Base-by-base conservation (phyloP, 2,888 invertebrate genomes). In the Brachypalpus laphriformis region DNA sequence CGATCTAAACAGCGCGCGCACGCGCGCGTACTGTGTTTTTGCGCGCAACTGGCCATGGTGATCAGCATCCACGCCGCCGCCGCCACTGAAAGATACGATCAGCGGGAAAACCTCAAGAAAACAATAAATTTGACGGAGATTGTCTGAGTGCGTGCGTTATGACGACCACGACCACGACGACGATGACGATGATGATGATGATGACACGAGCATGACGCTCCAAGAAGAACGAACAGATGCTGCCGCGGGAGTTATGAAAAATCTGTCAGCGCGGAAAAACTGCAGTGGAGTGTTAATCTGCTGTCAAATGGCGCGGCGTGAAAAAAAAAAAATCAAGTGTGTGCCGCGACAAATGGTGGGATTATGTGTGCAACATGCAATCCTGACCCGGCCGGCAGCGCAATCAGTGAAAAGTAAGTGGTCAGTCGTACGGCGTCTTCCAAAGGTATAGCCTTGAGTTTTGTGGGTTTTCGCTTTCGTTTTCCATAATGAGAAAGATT, bases 91-190 rank as follows among this genome's bases (percentile, higher is more conserved):
- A 45, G 78, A 74, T 74, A 83, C 63, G 16, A 78, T 85, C 83
- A 57, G 57, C 80, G 66, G 34, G 20, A 51, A 40, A 71, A 59
- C 7, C 25, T 6, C 28, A 70, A 37, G 7, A 56, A 61, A 57
- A 80, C 80, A 65, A 85, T 85, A 71, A 85, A 76, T 85, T 85
- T 85, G 85, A 54, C 59, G 63, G 49, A 54, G 54, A 51, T 20
- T 56, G 74, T n/a, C 9, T 51, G 47, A 77, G 65, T 82, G 82
- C 80, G 85, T 85, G 85, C 85, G 76, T 75, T 85, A 80, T 85
- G 85, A 81, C 75, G 59, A 65, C 56, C 66, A 61, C 37, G 31
- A 66, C 71, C 34, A 54, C 45, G 28, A 51, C 6, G 37, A 59
- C 6, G 49, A 42, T 20, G 54, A 37, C 22, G 63, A 47, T 42